These are phyloP conservation scores for Acrobasis suavella DNA, from an alignment of 2,888 invertebrate species.

Conservation along the genomic window DNA sequence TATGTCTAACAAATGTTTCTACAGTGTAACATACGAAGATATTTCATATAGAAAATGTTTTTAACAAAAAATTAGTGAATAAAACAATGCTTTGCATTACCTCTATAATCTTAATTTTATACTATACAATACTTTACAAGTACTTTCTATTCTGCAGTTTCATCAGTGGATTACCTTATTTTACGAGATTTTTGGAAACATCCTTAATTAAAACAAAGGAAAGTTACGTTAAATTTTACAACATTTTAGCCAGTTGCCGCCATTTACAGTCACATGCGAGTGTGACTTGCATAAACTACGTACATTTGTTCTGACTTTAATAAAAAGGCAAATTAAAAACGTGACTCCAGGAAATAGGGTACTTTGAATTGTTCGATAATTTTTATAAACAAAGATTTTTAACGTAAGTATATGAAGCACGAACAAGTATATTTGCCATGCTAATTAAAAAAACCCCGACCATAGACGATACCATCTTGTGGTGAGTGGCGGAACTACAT, in stretches of 20 bases:
- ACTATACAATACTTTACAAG: too few relatives aligned
- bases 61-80: too few relatives aligned
- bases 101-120: too few relatives aligned
- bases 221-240: background rate
- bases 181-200: too few relatives aligned
- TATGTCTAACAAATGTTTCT: background rate
- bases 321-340: slow-evolving; percentile 67
- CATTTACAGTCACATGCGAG: slow-evolving; percentile 53
- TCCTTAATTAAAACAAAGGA: background rate
- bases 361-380: slow-evolving; percentile 24
- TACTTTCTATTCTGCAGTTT: too few relatives aligned
- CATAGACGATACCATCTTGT: too few relatives aligned
- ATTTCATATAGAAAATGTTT: background rate
- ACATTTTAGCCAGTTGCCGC: slow-evolving; percentile 43
- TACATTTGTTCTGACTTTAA: slow-evolving; percentile 48
- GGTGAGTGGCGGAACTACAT: too few relatives aligned
- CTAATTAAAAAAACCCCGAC: too few relatives aligned
- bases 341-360: slow-evolving; percentile 51
- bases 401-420: too few relatives aligned
- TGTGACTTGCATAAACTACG: slow-evolving; percentile 53
- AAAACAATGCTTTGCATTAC: too few relatives aligned
- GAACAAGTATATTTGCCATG: too few relatives aligned
- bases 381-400: background rate
- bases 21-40: background rate
- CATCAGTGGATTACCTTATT: too few relatives aligned